Conservation (phyloP, 37 sponge, comb jelly and placozoan species). For the Corticium candelabrum region DNA sequence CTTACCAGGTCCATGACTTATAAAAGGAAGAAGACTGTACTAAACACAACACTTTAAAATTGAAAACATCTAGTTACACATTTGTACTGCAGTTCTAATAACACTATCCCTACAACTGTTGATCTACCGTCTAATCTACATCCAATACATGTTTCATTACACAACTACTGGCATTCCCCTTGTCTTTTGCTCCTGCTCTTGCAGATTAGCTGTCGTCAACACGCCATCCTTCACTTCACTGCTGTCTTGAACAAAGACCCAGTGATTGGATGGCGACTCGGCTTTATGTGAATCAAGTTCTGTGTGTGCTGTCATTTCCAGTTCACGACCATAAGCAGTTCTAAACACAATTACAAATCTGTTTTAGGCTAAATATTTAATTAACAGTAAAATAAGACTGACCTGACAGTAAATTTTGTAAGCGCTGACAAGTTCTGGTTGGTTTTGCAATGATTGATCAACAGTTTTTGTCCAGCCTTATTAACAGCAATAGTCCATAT, state of each 20-base stretch:
- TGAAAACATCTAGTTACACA: too few species aligned
- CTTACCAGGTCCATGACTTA: too few species aligned
- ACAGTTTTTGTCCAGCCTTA: constrained; percentile 28
- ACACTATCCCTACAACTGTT: too few species aligned
- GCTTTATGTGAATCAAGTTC: constrained; percentile 83
- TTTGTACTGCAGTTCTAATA: too few species aligned
- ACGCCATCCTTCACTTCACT: not conserved
- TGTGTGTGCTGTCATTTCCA: constrained; percentile 78
- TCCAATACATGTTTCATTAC: too few species aligned
- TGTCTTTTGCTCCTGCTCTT: too few species aligned
- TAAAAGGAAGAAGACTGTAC: too few species aligned
- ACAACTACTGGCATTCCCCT: too few species aligned
- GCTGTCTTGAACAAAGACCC: not conserved
- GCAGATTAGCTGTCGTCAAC: not conserved
- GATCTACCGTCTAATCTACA: too few species aligned
- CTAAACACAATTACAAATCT: constrained; percentile 19
- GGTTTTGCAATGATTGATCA: constrained; percentile 93
- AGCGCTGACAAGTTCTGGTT: constrained; percentile 79
- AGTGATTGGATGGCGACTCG: constrained; percentile 76
- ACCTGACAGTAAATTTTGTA: constrained; percentile 70
- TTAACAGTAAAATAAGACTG: not conserved
- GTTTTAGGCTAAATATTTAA: not conserved
- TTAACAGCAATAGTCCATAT: too few species aligned
- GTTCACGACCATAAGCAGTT: constrained; percentile 90
- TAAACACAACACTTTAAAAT: too few species aligned